Evolutionary conservation across 2,113 vertebrate species (phyloP).

Genomic region (Cryptomyrus ogoouensis): DNA sequence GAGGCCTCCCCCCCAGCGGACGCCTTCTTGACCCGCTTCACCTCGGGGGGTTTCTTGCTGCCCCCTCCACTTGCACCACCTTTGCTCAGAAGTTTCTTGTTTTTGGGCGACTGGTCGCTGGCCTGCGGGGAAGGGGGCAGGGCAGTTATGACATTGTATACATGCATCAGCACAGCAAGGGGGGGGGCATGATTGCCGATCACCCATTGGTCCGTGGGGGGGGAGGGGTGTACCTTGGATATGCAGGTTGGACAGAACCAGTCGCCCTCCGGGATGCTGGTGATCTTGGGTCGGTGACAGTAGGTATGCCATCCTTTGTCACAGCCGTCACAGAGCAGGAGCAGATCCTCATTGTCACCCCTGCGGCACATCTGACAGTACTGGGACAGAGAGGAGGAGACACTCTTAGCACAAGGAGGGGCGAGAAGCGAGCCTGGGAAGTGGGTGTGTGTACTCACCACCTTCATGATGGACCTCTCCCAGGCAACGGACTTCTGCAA

Average conservation of each 20-base stretch:
- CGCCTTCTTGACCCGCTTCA: slow-evolving; percentile 80
- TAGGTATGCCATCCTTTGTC: slow-evolving; percentile 99
- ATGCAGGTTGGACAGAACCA: too few species aligned
- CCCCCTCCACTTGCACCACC: neutral
- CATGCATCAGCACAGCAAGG: neutral
- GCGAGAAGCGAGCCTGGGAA: neutral
- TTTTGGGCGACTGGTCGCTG: slow-evolving; percentile 84
- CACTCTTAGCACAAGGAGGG: slow-evolving; percentile 12
- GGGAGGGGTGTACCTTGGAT: neutral
- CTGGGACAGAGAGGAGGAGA: slow-evolving; percentile 59
- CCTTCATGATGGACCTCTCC: slow-evolving; percentile 99
- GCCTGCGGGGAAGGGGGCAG: slow-evolving; percentile 59
- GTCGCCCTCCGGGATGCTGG: slow-evolving; percentile 90
- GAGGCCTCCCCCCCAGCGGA: slow-evolving; percentile 66
- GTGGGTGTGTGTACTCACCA: slow-evolving; percentile 70
- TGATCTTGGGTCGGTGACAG: slow-evolving; percentile 96
- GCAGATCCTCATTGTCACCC: slow-evolving; percentile 94
- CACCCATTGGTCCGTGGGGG: neutral
- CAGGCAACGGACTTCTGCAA: slow-evolving; percentile 98
- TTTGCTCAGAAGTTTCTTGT: slow-evolving; percentile 78
- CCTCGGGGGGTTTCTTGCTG: slow-evolving; percentile 74
- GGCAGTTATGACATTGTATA: slow-evolving; percentile 45
- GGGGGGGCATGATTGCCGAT: neutral
- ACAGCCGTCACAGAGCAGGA: slow-evolving; percentile 93
- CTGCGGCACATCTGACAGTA: slow-evolving; percentile 97